Base-by-base conservation (phyloP, 1,140 invertebrate species). In the Papilio machaon region DNA sequence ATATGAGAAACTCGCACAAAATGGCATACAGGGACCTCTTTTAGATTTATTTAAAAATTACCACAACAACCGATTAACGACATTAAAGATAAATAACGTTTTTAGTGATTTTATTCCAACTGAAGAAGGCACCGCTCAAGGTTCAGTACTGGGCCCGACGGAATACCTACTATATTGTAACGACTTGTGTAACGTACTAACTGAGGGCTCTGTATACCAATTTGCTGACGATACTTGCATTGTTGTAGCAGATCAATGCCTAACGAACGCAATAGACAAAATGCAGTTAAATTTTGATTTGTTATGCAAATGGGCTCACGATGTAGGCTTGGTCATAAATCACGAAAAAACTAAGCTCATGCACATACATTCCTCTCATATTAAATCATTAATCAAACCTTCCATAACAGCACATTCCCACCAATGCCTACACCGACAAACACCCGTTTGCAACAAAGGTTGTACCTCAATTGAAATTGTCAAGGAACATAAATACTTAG, bases 21-120 rank as follows among this genome's bases (percentile, higher is more conserved):
- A 78, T 80, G 79, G 79, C 17, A 77, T 80, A 78, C 79, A 78
- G 19, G 82, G 74, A 38, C 80, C 74, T 19, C 17, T 38, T 81
- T 35, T 83, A 46, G 52, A 83, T 46, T 74, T 67, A 73, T 73
- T 80, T 19, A 78, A 73, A 47, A 73, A 79, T 78, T 83, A 83
- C 35, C 75, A 80, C n/a, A 23, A 58, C 2, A 74, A 80, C 78
- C 58, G 79, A 46, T 54, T n/a, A 35, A 80, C 60, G 1, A 79
- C 52, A 10, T 75, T 83, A n/a, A 83, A 83, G 60, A 52, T 80
- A n/a, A 60, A n/a, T 15, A 47, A 76, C 9, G 17, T 23, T 8
- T 73, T 70, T 23, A 82, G 82, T 58, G 1, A 80, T 3, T 49
- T 35, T 35, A 73, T 60, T 35, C 67, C 30, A 6, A 83, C 74